phyloP scores from a whole-genome alignment of 2,888 invertebrate species.

The Eupithecia tripunctaria region DNA sequence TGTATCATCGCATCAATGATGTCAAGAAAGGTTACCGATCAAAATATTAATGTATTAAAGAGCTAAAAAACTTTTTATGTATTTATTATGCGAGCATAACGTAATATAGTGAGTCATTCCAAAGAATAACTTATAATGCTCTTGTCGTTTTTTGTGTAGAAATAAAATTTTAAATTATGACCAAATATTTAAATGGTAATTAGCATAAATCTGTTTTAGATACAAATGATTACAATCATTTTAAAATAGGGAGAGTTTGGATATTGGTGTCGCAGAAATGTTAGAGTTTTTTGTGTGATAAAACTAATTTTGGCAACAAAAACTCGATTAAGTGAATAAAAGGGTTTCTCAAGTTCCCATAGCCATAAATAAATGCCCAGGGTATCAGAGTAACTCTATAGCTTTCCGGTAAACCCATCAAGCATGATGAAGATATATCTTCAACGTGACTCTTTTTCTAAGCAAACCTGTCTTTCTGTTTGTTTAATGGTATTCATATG shows the following conservation, averaged over 20 bases:
- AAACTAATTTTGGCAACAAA: background rate
- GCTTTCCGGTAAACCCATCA: background rate
- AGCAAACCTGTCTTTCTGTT: background rate
- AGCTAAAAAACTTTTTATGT: conserved; percentile 13
- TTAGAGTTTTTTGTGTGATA: background rate
- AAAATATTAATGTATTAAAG: conserved; percentile 1
- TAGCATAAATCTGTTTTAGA: conserved; percentile 22
- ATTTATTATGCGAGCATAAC: conserved; percentile 38
- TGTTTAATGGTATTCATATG: background rate
- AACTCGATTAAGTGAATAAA: background rate
- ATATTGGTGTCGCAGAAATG: background rate
- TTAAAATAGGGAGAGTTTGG: background rate
- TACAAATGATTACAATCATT: background rate
- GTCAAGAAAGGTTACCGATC: conserved; percentile 9
- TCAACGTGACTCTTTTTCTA: background rate
- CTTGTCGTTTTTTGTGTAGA: conserved; percentile 15
- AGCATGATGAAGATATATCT: background rate
- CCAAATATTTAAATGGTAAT: conserved; percentile 21
- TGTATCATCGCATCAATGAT: background rate
- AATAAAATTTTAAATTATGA: conserved; percentile 16
- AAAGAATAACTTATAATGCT: conserved; percentile 18
- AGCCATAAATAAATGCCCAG: background rate
- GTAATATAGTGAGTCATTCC: conserved; percentile 48
- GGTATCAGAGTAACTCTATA: background rate
- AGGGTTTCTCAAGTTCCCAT: background rate